Conservation (phyloP, 2,113 vertebrate species). For the Erpornis zantholeuca region DNA sequence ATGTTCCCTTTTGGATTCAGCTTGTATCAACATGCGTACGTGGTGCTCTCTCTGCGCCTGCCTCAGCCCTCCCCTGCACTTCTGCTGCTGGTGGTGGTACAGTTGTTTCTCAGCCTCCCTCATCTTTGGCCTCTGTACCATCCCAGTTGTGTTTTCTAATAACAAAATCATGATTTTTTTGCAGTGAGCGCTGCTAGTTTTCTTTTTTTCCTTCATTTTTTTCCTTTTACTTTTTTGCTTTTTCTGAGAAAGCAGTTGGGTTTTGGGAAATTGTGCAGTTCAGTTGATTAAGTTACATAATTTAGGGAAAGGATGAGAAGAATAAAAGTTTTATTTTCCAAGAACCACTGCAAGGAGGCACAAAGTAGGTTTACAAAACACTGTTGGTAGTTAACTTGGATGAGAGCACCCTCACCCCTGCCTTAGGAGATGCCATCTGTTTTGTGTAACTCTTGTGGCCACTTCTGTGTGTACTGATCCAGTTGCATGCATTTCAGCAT, state of each 20-base stretch:
- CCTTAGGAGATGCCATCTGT: neutral
- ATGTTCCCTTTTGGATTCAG: neutral
- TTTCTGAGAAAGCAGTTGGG: neutral
- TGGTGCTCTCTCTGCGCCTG: neutral
- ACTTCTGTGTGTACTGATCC: neutral
- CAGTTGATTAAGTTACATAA: neutral
- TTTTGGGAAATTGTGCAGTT: neutral
- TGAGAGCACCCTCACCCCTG: neutral
- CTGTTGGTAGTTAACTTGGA: neutral
- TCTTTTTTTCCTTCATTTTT: neutral
- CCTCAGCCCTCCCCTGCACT: neutral
- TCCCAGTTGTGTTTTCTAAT: neutral
- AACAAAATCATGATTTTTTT: neutral
- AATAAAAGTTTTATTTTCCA: neutral
- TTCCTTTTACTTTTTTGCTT: neutral
- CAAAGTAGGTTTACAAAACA: neutral
- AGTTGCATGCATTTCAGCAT: neutral
- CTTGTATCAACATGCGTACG: neutral
- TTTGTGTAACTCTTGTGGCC: neutral
- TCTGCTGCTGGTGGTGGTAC: accelerated
- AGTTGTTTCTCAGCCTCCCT: neutral
- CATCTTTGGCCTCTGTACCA: neutral
- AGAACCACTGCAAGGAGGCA: neutral
- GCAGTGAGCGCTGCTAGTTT: neutral
- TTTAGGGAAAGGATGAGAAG: neutral